phyloP scores from a whole-genome alignment of 2,888 invertebrate genomes.

The Epinotia bilunana region DNA sequence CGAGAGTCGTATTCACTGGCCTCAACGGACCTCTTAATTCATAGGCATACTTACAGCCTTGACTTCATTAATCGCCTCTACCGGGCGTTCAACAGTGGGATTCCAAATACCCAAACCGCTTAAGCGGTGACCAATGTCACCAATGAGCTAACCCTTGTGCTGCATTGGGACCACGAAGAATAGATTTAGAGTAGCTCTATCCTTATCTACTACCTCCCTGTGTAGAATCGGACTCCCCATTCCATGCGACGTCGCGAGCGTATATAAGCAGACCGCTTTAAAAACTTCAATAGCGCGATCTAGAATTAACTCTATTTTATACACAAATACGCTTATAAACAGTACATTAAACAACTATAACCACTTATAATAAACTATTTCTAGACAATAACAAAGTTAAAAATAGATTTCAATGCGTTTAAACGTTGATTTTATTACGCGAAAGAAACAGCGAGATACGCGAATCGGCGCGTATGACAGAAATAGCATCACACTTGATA shows the following conservation, averaged over 20 bases:
- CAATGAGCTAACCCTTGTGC: constrained; percentile 18
- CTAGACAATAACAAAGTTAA: not conserved
- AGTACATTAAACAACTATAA: not conserved
- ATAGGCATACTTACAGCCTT: constrained; percentile 37
- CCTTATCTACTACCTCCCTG: constrained; percentile 41
- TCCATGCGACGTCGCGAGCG: not conserved
- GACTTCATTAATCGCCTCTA: constrained; percentile 27
- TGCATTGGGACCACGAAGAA: constrained; percentile 30
- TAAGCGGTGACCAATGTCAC: constrained; percentile 27
- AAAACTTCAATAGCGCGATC: constrained; percentile 41
- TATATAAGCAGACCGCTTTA: constrained; percentile 27
- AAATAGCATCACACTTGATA: constrained; percentile 40
- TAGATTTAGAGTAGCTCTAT: constrained; percentile 40
- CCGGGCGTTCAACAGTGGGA: constrained; percentile 35
- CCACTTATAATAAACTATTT: not conserved
- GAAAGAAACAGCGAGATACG: constrained; percentile 32
- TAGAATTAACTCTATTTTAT: not conserved
- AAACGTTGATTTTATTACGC: not conserved
- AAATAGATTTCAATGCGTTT: not conserved
- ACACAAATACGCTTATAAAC: not conserved
- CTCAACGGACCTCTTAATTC: constrained; percentile 34
- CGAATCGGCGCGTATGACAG: constrained; percentile 29
- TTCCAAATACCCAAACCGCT: constrained; percentile 34
- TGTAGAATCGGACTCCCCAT: constrained; percentile 45
- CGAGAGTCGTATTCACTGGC: constrained; percentile 34